These are phyloP conservation scores for Antennarius striatus DNA, from an alignment of 2,113 vertebrate genomes.

Conservation along the genomic window DNA sequence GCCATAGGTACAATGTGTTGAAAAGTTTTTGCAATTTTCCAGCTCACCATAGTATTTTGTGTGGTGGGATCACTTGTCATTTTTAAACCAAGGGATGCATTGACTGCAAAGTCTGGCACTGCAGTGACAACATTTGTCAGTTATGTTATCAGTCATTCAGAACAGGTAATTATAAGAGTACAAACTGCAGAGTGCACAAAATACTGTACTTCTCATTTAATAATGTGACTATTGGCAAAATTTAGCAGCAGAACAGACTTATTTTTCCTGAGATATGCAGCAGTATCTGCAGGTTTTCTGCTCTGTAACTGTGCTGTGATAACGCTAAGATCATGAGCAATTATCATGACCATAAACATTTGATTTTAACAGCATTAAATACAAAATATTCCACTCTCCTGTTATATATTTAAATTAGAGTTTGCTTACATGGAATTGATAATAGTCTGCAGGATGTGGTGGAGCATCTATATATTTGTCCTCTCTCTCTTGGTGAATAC, in stretches of 20 bases:
- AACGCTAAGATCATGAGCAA: too few relatives aligned
- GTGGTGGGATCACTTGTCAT: slow-evolving; percentile 49
- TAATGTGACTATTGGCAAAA: too few relatives aligned
- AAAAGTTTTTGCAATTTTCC: not conserved
- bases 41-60: slow-evolving; percentile 62
- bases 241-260: too few relatives aligned
- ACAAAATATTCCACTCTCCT: too few relatives aligned
- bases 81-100: slow-evolving; percentile 78
- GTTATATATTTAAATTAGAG: not conserved
- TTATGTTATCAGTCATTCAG: not conserved
- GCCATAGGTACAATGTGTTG: too few relatives aligned
- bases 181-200: not conserved
- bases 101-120: slow-evolving; percentile 66
- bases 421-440: not conserved
- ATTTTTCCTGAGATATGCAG: too few relatives aligned
- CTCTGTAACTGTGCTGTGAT: too few relatives aligned
- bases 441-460: slow-evolving; percentile 2
- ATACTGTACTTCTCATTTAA: too few relatives aligned
- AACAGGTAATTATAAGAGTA: not conserved
- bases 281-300: too few relatives aligned
- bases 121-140: slow-evolving; percentile 10
- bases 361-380: too few relatives aligned
- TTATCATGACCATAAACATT: too few relatives aligned
- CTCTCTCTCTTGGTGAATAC: slow-evolving; percentile 16
- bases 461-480: slow-evolving; percentile 57